A percentile compares a stretch with the other conserved stretches of the same genome.
Evolutionary conservation across 2,113 vertebrate species (phyloP).

Genomic region (Megaceryle maxima): DNA sequence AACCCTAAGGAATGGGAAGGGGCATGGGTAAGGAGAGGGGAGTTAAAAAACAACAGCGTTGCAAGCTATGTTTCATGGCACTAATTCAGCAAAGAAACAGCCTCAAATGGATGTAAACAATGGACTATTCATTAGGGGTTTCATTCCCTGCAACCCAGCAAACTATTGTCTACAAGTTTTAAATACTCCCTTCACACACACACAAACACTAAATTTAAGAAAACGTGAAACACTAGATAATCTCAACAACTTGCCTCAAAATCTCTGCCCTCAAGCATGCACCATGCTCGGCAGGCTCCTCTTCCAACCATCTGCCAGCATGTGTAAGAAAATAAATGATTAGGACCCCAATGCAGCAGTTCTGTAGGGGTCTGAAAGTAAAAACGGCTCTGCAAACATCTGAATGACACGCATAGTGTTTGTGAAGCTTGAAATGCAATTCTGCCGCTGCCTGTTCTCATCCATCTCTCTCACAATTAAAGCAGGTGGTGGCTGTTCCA

Average conservation of each 20-base stretch:
- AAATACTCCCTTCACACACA: constrained; percentile 22
- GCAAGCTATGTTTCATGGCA: constrained; percentile 22
- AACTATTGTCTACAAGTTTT: constrained; percentile 49
- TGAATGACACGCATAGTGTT: background rate
- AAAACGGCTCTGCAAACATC: background rate
- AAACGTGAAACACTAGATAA: constrained; percentile 12
- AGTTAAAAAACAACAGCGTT: constrained; percentile 26
- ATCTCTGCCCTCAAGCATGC: background rate
- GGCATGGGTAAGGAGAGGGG: constrained; percentile 23
- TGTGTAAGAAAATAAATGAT: background rate
- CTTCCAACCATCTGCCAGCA: background rate
- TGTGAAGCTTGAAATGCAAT: background rate
- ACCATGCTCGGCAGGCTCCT: background rate
- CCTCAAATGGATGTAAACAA: constrained; percentile 59
- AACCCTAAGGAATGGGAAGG: background rate
- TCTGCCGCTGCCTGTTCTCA: background rate
- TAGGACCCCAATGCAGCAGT: background rate
- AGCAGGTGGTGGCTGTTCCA: background rate
- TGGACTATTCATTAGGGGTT: constrained; percentile 45
- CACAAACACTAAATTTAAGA: background rate
- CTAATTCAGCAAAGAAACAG: constrained; percentile 46
- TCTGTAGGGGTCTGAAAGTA: background rate
- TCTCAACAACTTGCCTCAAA: constrained; percentile 24
- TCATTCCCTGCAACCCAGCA: constrained; percentile 38
- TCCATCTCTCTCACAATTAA: background rate